These are phyloP conservation scores for Metacarcinus magister DNA, from an alignment of 2,888 invertebrate species.

Conservation along the genomic window DNA sequence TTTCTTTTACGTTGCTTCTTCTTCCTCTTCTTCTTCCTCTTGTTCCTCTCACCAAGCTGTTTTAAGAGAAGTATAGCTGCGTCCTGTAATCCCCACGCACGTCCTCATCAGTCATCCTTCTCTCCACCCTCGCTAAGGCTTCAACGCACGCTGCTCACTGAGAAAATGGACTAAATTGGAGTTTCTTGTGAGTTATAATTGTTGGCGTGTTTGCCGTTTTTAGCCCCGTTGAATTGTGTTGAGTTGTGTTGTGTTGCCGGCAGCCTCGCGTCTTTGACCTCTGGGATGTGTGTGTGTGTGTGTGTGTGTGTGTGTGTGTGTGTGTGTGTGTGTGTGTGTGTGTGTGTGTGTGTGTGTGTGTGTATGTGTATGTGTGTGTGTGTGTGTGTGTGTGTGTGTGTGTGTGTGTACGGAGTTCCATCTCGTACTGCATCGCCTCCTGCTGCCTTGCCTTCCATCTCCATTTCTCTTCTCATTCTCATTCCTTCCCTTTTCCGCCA, in stretches of 20 bases:
- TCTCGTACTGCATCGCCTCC: neutral
- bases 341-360: no score
- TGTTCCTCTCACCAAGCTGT: neutral
- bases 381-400: no score
- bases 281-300: neutral
- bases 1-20: no score
- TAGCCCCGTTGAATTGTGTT: neutral
- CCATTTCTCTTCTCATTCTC: neutral
- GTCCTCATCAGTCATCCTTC: neutral
- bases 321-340: no score
- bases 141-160: neutral
- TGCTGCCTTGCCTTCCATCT: neutral
- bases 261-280: neutral
- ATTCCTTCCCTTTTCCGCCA: neutral
- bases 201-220: neutral
- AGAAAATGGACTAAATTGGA: neutral
- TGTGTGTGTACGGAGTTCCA: neutral
- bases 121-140: neutral
- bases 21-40: neutral
- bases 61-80: neutral
- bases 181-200: slow-evolving; percentile 6
- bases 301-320: no score
- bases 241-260: neutral
- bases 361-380: no score
- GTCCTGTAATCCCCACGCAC: neutral